phyloP scores from a whole-genome alignment of 2,797 vertebrate genomes.

The Pangasius krempfi region DNA sequence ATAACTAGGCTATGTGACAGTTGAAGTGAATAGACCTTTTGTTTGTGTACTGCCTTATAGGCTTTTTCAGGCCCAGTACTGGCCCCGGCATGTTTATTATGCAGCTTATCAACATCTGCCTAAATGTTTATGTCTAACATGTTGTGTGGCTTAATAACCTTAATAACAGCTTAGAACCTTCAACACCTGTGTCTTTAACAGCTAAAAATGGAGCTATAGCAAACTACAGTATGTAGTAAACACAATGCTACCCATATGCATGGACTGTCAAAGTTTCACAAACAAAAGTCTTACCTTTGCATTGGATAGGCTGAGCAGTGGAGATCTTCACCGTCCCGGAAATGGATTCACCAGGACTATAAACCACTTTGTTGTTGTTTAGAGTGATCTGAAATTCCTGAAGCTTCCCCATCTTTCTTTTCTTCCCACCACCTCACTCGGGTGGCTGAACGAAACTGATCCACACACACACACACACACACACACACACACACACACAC shows the following conservation, averaged over 20 bases:
- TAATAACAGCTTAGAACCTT: not conserved
- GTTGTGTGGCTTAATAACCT: not conserved
- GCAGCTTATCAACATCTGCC: not conserved
- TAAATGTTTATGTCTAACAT: not conserved
- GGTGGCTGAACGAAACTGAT: conserved; percentile 26
- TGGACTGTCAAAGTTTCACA: not conserved
- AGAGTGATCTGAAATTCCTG: conserved; percentile 70
- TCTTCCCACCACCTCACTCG: conserved; percentile 25
- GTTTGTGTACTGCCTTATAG: not conserved
- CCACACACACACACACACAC: not conserved
- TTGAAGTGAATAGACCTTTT: not conserved
- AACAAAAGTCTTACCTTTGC: conserved; percentile 71
- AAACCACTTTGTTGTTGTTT: conserved; percentile 69
- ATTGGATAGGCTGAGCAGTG: conserved; percentile 63
- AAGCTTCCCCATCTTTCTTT: conserved; percentile 73
- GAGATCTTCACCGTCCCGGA: conserved; percentile 67
- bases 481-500: too few relatives aligned
- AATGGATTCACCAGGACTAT: conserved; percentile 75
- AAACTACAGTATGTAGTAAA: not conserved
- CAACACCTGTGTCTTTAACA: not conserved
- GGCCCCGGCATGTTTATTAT: not conserved
- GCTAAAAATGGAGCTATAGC: not conserved
- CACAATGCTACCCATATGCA: not conserved
- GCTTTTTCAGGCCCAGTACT: not conserved
- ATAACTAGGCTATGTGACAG: not conserved